A percentile compares a stretch with the other conserved stretches of the same genome.
These are phyloP conservation scores for Atrina japonica DNA, from an alignment of 2,888 invertebrate species.

Conservation along the genomic window DNA sequence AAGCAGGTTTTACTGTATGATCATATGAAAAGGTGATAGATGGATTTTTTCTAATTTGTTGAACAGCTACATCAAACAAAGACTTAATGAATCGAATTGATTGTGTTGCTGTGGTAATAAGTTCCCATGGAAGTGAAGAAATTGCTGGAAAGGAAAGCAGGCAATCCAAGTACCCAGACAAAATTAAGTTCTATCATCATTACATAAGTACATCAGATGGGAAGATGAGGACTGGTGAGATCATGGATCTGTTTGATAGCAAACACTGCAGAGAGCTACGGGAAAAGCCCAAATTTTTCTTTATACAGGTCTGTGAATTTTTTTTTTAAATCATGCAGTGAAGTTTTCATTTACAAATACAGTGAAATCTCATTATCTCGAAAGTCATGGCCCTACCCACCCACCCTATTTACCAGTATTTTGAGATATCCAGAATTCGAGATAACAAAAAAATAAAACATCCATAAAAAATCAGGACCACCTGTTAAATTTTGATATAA, in stretches of 20 bases:
- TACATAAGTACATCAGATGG: background rate
- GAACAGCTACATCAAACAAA: conserved; percentile 10
- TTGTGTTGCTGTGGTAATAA: conserved; percentile 28
- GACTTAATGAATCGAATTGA: conserved; percentile 7
- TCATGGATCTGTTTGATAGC: conserved; percentile 27
- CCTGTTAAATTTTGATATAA: no score
- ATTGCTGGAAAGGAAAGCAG: background rate
- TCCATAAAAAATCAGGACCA: no score
- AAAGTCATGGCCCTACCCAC: no score
- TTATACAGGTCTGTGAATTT: conserved; percentile 17
- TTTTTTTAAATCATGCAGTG: background rate
- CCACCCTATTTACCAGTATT: no score
- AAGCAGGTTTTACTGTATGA: no score
- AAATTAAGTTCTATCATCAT: conserved; percentile 19
- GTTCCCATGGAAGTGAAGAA: conserved; percentile 27
- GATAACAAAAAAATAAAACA: no score
- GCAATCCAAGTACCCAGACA: background rate
- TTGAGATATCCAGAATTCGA: no score
- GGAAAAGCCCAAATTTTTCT: conserved; percentile 30
- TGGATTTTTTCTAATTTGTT: no score
- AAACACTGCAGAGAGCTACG: conserved; percentile 11
- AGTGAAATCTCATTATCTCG: no score
- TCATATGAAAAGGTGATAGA: no score
- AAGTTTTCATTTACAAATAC: no score
- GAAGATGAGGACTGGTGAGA: conserved; percentile 15